Evolutionary conservation across 1,140 invertebrate species (phyloP).

Genomic region (Apocrypta bakeri): DNA sequence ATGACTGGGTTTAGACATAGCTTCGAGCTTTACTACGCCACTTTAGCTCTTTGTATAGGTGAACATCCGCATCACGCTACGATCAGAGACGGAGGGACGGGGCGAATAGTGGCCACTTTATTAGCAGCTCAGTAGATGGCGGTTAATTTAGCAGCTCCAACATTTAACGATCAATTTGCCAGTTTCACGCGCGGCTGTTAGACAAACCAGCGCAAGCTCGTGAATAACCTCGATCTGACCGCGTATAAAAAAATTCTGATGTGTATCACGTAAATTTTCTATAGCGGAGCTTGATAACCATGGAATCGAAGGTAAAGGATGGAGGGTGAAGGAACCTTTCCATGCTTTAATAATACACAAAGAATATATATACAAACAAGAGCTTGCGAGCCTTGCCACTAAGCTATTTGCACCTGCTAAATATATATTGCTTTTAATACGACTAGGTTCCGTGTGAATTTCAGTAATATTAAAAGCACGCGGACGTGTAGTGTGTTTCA

Average conservation of each 20-base stretch:
- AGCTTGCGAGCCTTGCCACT: background rate
- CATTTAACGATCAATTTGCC: constrained; percentile 68
- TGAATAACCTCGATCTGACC: background rate
- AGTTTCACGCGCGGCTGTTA: constrained; percentile 56
- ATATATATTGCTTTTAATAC: background rate
- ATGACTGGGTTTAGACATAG: background rate
- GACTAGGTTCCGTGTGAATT: background rate
- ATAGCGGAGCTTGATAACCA: background rate
- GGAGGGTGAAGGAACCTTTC: background rate
- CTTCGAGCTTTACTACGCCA: background rate
- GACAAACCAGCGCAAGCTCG: background rate
- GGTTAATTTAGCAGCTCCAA: constrained; percentile 66
- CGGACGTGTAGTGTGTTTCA: background rate
- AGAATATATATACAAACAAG: background rate
- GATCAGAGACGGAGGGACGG: background rate
- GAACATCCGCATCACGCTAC: background rate
- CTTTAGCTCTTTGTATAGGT: background rate
- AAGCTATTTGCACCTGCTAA: background rate
- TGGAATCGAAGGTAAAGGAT: background rate
- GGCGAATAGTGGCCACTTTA: constrained; percentile 60
- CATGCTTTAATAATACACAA: background rate
- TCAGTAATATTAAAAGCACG: background rate
- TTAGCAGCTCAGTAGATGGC: constrained; percentile 62
- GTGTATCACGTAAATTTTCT: background rate
- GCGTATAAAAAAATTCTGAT: background rate